Evolutionary conservation across 92 coral and sea anemone genomes (phyloP), one percentile per base, ranked within the genome.

Genomic region (Montipora capitata): DNA sequence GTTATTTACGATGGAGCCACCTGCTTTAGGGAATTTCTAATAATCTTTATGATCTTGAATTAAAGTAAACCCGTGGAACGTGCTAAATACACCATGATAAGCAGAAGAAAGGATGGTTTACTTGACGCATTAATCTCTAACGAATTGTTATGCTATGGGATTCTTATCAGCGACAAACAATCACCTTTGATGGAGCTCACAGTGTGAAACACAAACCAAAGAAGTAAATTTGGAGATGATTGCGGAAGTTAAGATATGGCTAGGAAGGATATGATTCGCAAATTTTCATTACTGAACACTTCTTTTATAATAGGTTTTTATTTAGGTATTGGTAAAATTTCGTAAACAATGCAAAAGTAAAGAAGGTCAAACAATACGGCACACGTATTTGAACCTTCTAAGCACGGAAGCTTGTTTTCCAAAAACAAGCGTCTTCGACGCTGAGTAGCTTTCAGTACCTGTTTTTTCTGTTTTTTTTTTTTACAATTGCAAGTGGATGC

Each of bases 181-280:
- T 93, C 94, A 40, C 80, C 76, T 85, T 91, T 91, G 91, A 89
- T 79, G 91, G 74, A 66, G 67, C 49, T 43, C 86, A 84, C 87
- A 74, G 94, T 91, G 67, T 76, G 85, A 81, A 85, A 80, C 78
- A 79, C 76, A 74, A 79, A 86, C 94, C 92, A 77, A 45, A 78
- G 90, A 86, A 95, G 96, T 94, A 95, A 95, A 95, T 94, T 85
- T 94, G 89, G 90, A 95, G 94, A 91, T 90, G 95, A 89, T 75
- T 82, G 70, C 96, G 98, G 98, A 95, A 95, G 94, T 83, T n/a
- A 35, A 89, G 90, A 89, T 85, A 86, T 81, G 85, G 62, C 49
- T 76, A 91, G 93, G 95, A 85, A 94, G 89, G 89, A 72, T 72
- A 69, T 71, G 81, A 80, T 41, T 80, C 16, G 85, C 72, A 72